A percentile compares a stretch with the other conserved stretches of the same genome.
phyloP scores from a whole-genome alignment of 2,113 vertebrate genomes.

The Parus major region DNA sequence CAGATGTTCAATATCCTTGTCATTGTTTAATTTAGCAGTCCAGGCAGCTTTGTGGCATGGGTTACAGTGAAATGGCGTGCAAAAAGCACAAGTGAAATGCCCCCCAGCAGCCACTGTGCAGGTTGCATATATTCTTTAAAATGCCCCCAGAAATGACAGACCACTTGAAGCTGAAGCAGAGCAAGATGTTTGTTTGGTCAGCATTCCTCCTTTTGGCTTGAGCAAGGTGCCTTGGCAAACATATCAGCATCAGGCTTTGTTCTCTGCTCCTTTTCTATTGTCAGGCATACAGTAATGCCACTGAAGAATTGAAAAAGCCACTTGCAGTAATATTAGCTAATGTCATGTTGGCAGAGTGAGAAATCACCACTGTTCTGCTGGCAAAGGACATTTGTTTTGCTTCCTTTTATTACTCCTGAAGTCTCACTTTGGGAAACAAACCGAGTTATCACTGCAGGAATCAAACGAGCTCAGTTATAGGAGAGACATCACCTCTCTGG shows the following conservation, averaged over 20 bases:
- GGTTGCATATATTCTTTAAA: background rate
- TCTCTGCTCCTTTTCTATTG: background rate
- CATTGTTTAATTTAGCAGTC: background rate
- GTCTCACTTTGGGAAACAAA: slow-evolving; percentile 19
- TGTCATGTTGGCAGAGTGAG: slow-evolving; percentile 1
- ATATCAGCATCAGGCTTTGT: background rate
- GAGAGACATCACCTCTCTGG: background rate
- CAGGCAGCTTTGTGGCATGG: background rate
- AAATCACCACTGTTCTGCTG: slow-evolving; percentile 31
- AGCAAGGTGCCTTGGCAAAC: background rate
- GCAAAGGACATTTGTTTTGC: background rate
- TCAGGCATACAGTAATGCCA: background rate
- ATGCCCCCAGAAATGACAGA: background rate
- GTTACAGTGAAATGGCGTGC: background rate
- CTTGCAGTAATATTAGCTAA: background rate
- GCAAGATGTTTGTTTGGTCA: background rate
- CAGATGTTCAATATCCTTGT: background rate
- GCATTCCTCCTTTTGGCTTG: background rate
- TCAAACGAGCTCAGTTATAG: background rate
- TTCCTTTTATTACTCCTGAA: slow-evolving; percentile 39
- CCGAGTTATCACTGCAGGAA: slow-evolving; percentile 5
- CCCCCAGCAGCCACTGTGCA: background rate
- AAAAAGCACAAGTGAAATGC: background rate
- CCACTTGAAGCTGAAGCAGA: background rate
- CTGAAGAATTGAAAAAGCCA: background rate